Conservation (phyloP, 2,113 vertebrate genomes). For the Turdus rufiventris region DNA sequence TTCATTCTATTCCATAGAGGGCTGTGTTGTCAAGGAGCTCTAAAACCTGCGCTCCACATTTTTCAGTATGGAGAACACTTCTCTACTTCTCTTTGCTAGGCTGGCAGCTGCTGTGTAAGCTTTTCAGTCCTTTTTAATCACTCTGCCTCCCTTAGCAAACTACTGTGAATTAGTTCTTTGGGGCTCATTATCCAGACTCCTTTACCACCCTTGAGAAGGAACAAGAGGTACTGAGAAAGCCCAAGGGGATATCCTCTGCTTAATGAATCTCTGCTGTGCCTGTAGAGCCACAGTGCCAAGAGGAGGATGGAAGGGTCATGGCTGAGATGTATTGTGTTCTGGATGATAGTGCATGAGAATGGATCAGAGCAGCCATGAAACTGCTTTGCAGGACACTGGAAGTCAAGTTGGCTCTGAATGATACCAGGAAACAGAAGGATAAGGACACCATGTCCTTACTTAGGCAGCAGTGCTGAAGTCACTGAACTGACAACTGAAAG, state of each 20-base stretch:
- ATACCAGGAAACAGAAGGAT: neutral
- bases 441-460: neutral
- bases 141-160: neutral
- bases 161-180: constrained; percentile 1
- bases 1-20: neutral
- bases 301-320: neutral
- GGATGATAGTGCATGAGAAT: neutral
- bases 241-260: neutral
- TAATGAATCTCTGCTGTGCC: neutral
- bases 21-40: constrained; percentile 10
- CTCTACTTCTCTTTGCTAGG: neutral
- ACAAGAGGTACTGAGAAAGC: neutral
- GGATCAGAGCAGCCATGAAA: neutral
- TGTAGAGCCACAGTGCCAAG: neutral
- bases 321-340: neutral
- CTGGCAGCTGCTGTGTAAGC: constrained; percentile 12
- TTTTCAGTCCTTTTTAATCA: constrained; percentile 23
- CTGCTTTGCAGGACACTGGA: neutral
- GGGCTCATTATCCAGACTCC: neutral
- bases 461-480: neutral
- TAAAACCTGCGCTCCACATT: neutral
- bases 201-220: neutral
- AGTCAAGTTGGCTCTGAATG: neutral
- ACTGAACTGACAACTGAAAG: neutral
- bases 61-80: neutral